Percentiles rank a stretch among this genome's conserved stretches.
phyloP scores from a whole-genome alignment of 2,888 invertebrate species.

The Cyclophora albipunctata region DNA sequence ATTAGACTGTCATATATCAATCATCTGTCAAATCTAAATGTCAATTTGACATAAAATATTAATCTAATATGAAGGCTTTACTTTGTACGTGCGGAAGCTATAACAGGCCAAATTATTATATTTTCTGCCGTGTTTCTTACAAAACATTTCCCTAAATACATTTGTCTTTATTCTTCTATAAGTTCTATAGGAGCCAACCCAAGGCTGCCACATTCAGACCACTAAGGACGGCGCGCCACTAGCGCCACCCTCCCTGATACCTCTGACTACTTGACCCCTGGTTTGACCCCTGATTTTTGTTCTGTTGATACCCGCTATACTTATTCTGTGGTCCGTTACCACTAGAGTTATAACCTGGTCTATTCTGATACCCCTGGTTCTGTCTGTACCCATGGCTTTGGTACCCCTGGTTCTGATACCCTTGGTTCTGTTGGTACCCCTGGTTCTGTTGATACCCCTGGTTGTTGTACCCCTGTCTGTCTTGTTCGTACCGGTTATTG shows the following conservation, averaged over 20 bases:
- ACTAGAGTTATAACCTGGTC: background rate
- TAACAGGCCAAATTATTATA: too few relatives aligned
- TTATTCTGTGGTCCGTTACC: slow-evolving; percentile 4
- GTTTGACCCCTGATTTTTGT: slow-evolving; percentile 9
- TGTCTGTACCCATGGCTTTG: slow-evolving; percentile 13
- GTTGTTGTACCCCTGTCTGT: slow-evolving; percentile 17
- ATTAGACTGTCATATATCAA: too few relatives aligned
- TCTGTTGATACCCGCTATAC: slow-evolving; percentile 12
- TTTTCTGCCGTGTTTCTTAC: too few relatives aligned
- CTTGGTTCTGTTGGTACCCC: slow-evolving; percentile 16
- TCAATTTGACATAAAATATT: too few relatives aligned
- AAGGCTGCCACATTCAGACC: too few relatives aligned
- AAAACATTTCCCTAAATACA: too few relatives aligned
- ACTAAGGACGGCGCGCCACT: background rate
- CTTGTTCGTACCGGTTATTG: slow-evolving; percentile 13
- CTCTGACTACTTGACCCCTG: slow-evolving; percentile 13
- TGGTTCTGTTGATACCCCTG: slow-evolving; percentile 22
- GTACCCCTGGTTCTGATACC: slow-evolving; percentile 18
- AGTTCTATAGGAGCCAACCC: too few relatives aligned
- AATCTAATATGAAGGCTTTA: too few relatives aligned
- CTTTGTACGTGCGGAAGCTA: too few relatives aligned
- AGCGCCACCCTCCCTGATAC: slow-evolving; percentile 22
- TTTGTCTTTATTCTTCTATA: too few relatives aligned
- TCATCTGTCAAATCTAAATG: too few relatives aligned
- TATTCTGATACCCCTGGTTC: slow-evolving; percentile 5